These are phyloP conservation scores for Drosophila vallismaia DNA, from an alignment of 2,888 invertebrate species.

Conservation along the genomic window DNA sequence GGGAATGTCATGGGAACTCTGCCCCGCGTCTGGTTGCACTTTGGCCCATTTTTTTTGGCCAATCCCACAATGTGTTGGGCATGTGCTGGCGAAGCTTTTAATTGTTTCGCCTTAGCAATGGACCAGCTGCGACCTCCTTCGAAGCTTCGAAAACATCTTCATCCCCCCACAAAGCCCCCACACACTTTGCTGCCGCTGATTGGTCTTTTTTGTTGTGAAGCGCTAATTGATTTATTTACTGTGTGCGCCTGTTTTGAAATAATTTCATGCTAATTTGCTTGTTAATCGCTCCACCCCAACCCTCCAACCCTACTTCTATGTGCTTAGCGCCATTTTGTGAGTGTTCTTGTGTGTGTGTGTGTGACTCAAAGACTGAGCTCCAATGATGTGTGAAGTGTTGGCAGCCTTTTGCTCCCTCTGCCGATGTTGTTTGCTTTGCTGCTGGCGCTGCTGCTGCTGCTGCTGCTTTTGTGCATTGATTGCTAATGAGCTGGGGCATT, in stretches of 20 bases:
- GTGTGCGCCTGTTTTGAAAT: constrained; percentile 65
- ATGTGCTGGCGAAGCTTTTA: constrained; percentile 68
- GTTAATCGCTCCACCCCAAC: constrained; percentile 57
- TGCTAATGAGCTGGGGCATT: constrained; percentile 78
- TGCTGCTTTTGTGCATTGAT: constrained; percentile 71
- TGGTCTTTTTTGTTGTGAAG: constrained; percentile 51
- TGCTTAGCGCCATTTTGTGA: constrained; percentile 45
- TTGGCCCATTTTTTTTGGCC: constrained; percentile 63
- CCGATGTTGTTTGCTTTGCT: constrained; percentile 34
- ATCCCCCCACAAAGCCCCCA: neutral
- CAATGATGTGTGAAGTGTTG: constrained; percentile 75
- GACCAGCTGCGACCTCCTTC: constrained; percentile 62
- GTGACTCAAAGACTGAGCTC: constrained; percentile 45
- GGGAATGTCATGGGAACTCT: constrained; percentile 41
- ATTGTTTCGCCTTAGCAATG: constrained; percentile 67
- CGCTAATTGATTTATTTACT: constrained; percentile 77
- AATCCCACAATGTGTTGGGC: constrained; percentile 62
- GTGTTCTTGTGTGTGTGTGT: neutral
- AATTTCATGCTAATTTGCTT: constrained; percentile 78
- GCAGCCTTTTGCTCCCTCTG: constrained; percentile 46
- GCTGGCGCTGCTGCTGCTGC: constrained; percentile 27
- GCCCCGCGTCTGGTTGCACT: constrained; percentile 32
- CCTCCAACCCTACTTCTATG: neutral
- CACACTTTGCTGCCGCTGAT: constrained; percentile 36
- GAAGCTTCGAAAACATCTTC: constrained; percentile 6